Evolutionary conservation across 1,140 invertebrate genomes (phyloP), one percentile per base, ranked within the genome.

Genomic region (Potamilus streckersoni): DNA sequence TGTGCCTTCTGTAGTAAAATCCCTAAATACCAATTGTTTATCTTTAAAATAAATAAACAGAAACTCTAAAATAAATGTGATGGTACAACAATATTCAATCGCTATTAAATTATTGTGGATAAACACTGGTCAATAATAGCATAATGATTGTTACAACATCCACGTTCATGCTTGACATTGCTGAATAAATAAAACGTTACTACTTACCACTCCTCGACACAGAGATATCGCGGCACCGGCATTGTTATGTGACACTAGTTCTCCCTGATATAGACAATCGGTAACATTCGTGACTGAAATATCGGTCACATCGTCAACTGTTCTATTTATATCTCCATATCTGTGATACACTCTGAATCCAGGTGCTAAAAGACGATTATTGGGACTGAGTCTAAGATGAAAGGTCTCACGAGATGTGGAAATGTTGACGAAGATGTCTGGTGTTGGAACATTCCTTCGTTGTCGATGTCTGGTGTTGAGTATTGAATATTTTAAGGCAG

Each of bases 401-500:
- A 62, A 75, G 13, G 55, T 20, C 27, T 75, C 73, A 12, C 64
- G 49, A 60, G 69, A 38, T 19, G 73, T 75, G 17, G 67, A 58
- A 23, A 75, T 75, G 60, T 75, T 75, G 58, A 75, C 69, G 73
- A 75, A 69, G 20, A 75, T 64, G 56, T 75, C 59, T n/a, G 73
- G 65, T 49, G 38, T 49, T 27, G 73, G 57, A 19, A 70, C 38
- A 57, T 66, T 70, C n/a, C 73, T 58, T 69, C 73, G 57, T 69
- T 58, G 57, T 64, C 73, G 67, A 38, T 65, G 38, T 57, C 27
- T 38, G 16, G n/a, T 57, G 65, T n/a, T 67, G 65, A 67, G 65
- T 27, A 55, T 17, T 59, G 31, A 73, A 13, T 49, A 15, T 57
- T 14, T 62, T 63, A 13, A 38, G n/a, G 20, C 27, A 19, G 5